Evolutionary conservation across 2,888 invertebrate species (phyloP).

Genomic region (Anthophora plumipes): DNA sequence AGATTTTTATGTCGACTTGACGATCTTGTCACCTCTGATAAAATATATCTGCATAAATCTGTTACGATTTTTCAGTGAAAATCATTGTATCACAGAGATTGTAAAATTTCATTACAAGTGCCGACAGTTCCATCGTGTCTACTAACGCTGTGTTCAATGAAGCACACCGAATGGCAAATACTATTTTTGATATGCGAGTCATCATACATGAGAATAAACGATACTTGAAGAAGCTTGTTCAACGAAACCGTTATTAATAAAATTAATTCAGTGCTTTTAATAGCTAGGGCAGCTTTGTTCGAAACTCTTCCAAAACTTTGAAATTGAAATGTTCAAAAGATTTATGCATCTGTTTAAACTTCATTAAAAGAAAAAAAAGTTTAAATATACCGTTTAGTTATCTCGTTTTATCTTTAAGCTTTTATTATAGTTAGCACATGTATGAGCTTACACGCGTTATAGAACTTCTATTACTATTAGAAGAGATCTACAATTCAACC

Average conservation of each 20-base stretch:
- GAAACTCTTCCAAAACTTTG: slow-evolving; percentile 4
- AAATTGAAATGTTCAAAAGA: too few relatives aligned
- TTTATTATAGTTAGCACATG: too few relatives aligned
- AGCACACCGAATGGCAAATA: slow-evolving; percentile 23
- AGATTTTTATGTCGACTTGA: slow-evolving; percentile 57
- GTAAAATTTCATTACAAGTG: slow-evolving; percentile 30
- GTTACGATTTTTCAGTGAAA: slow-evolving; percentile 78
- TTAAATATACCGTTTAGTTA: too few relatives aligned
- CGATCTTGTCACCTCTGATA: slow-evolving; percentile 63
- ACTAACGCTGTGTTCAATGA: slow-evolving; percentile 40
- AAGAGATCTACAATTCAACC: too few relatives aligned
- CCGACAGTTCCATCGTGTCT: slow-evolving; percentile 30
- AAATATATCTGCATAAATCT: slow-evolving; percentile 78
- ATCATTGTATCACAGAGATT: slow-evolving; percentile 48
- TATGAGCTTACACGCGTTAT: too few relatives aligned
- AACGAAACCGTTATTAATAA: slow-evolving; percentile 13
- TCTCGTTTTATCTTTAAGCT: too few relatives aligned
- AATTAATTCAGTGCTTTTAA: neutral
- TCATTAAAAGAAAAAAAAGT: too few relatives aligned
- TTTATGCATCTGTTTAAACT: too few relatives aligned
- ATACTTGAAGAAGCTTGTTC: slow-evolving; percentile 19
- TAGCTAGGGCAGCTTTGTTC: neutral
- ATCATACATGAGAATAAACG: slow-evolving; percentile 1
- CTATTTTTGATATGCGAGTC: slow-evolving; percentile 38
- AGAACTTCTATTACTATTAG: too few relatives aligned